Conservation (phyloP, 1,140 invertebrate genomes). For the Varroa destructor region DNA sequence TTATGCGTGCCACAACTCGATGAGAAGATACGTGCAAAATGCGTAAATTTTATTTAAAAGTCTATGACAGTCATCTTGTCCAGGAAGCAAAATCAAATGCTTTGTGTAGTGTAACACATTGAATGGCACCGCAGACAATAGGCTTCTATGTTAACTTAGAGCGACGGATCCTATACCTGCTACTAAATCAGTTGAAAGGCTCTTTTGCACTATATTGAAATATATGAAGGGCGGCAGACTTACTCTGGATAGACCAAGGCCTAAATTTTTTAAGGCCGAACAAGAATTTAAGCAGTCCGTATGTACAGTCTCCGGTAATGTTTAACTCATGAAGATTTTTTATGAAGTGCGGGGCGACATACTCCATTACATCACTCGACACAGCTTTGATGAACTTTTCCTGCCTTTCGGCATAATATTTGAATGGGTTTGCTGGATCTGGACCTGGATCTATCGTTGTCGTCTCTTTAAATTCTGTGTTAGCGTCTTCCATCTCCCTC, state of each 20-base stretch:
- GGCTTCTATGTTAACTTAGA: no score
- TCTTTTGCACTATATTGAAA: no score
- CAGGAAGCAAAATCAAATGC: no score
- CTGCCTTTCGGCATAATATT: constrained; percentile 17
- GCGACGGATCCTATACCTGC: no score
- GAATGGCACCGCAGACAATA: no score
- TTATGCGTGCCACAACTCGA: no score
- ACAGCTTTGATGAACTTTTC: constrained; percentile 8
- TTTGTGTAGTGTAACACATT: no score
- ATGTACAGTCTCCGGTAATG: constrained; percentile 24
- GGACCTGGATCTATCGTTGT: constrained; percentile 13
- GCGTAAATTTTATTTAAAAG: no score
- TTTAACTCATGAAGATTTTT: constrained; percentile 13
- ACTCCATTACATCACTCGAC: constrained; percentile 19
- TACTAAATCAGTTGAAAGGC: no score
- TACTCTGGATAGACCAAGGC: constrained; percentile 17
- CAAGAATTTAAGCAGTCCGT: constrained; percentile 10
- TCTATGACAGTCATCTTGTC: no score
- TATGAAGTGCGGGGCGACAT: constrained; percentile 11
- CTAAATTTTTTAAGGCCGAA: constrained; percentile 26
- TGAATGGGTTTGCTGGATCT: constrained; percentile 25
- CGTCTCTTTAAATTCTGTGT: background rate
- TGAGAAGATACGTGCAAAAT: no score
- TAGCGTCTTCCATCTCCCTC: no score
- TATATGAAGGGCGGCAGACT: background rate